A percentile compares a stretch with the other conserved stretches of the same genome.
These are phyloP conservation scores for Melanostoma mellinum DNA, from an alignment of 2,888 invertebrate genomes.

Conservation along the genomic window DNA sequence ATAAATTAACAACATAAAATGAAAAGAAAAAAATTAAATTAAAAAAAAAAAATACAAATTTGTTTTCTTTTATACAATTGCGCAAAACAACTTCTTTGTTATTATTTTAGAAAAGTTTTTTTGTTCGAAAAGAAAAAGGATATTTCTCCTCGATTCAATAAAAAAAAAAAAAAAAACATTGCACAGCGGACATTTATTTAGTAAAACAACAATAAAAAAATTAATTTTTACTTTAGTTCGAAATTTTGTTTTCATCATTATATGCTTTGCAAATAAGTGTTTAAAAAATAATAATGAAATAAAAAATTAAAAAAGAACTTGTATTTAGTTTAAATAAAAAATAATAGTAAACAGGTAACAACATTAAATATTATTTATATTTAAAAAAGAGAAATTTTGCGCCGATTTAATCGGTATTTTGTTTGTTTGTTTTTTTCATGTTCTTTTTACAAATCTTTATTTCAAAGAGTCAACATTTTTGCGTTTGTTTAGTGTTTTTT, in stretches of 20 bases:
- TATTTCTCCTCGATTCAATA: neutral
- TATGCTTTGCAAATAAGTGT: constrained; percentile 65
- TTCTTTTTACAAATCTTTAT: constrained; percentile 46
- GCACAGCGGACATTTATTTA: constrained; percentile 66
- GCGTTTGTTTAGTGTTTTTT: constrained; percentile 3
- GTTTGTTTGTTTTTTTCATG: constrained; percentile 12
- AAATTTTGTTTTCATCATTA: constrained; percentile 36
- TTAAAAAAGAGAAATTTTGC: constrained; percentile 50
- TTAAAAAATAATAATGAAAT: constrained; percentile 28
- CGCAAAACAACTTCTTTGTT: constrained; percentile 42
- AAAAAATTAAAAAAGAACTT: constrained; percentile 19
- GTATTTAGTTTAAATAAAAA: constrained; percentile 37
- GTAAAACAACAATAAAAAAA: constrained; percentile 38
- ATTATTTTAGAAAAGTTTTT: constrained; percentile 6
- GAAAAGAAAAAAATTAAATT: constrained; percentile 6
- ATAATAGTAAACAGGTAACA: constrained; percentile 68
- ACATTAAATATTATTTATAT: constrained; percentile 68
- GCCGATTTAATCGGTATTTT: constrained; percentile 63
- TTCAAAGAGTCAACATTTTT: constrained; percentile 53
- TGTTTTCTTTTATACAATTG: constrained; percentile 80
- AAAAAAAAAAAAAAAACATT: constrained; percentile 59
- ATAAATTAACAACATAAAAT: constrained; percentile 66
- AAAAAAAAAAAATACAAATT: constrained; percentile 33
- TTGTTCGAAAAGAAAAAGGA: constrained; percentile 23
- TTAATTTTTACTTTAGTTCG: constrained; percentile 28